Percentiles rank a stretch among this genome's conserved stretches.
Evolutionary conservation across 2,888 invertebrate genomes (phyloP).

Genomic region (Melinaea marsaeus): DNA sequence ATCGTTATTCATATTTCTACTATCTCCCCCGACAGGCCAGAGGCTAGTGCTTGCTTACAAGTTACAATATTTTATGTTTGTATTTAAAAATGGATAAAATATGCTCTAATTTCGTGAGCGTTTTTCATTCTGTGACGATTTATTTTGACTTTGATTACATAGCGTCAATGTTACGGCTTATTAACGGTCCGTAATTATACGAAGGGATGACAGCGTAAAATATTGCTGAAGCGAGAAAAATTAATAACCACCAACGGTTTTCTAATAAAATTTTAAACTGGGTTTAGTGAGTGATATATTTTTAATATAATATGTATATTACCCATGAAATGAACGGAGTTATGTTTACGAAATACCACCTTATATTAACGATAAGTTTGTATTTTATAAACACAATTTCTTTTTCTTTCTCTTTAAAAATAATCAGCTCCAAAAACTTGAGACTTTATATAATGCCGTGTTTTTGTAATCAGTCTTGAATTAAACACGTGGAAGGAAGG

Average conservation of each 20-base stretch:
- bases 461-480: conserved; percentile 17
- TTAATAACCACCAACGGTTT: conserved; percentile 40
- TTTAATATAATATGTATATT: conserved; percentile 15
- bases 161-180: conserved; percentile 65
- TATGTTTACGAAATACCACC: too few species aligned
- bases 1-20: conserved; percentile 70
- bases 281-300: conserved; percentile 24
- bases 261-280: conserved; percentile 17
- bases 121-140: conserved; percentile 69
- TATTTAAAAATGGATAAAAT: conserved; percentile 65
- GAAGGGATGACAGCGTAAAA: conserved; percentile 60
- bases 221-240: conserved; percentile 49
- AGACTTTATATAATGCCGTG: not conserved
- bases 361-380: too few species aligned
- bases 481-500: conserved; percentile 17
- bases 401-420: not conserved
- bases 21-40: conserved; percentile 68
- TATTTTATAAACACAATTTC: not conserved
- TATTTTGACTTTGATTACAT: conserved; percentile 72
- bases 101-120: conserved; percentile 68
- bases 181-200: conserved; percentile 69
- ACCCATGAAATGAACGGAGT: too few species aligned
- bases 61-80: conserved; percentile 69
- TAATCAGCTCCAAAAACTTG: conserved; percentile 1
- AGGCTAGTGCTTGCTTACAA: conserved; percentile 67